Evolutionary conservation across 2,888 invertebrate species (phyloP).

Genomic region (Hipparchia sbordonii): DNA sequence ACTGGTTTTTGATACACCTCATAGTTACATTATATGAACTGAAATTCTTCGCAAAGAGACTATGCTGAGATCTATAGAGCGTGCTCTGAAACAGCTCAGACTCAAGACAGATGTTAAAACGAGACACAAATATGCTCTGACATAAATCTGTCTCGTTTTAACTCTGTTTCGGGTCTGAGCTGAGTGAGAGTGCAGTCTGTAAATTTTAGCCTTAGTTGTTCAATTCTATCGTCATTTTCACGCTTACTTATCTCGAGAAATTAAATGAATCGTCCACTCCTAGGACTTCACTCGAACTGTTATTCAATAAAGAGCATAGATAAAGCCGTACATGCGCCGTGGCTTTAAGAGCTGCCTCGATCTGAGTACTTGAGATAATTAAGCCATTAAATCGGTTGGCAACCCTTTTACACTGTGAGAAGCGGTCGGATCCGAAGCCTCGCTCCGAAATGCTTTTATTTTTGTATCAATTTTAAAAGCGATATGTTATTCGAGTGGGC

Average conservation of each 20-base stretch:
- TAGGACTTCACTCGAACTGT: slow-evolving; percentile 37
- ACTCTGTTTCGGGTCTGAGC: too few species aligned
- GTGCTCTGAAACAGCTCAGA: too few species aligned
- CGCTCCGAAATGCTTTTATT: slow-evolving; percentile 63
- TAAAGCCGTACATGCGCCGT: slow-evolving; percentile 52
- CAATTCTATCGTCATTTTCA: slow-evolving; percentile 15
- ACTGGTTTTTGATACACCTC: too few species aligned
- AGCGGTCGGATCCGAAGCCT: slow-evolving; percentile 50
- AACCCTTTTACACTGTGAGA: slow-evolving; percentile 70
- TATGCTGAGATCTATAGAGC: too few species aligned
- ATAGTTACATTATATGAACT: background rate
- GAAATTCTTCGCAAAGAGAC: background rate
- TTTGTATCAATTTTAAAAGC: slow-evolving; percentile 58
- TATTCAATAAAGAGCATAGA: slow-evolving; percentile 51
- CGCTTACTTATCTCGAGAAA: slow-evolving; percentile 23
- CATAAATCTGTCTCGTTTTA: too few species aligned
- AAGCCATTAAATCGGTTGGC: slow-evolving; percentile 74
- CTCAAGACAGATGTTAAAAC: too few species aligned
- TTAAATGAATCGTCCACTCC: slow-evolving; percentile 30
- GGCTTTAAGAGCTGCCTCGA: slow-evolving; percentile 58
- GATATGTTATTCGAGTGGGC: slow-evolving; percentile 60
- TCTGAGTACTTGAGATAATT: slow-evolving; percentile 76
- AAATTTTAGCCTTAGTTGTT: background rate
- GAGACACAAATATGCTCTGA: too few species aligned
- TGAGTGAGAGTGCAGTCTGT: too few species aligned